A percentile compares a stretch with the other conserved stretches of the same genome.
phyloP scores from a whole-genome alignment of 1,140 invertebrate genomes.

The Mamestra configurata region DNA sequence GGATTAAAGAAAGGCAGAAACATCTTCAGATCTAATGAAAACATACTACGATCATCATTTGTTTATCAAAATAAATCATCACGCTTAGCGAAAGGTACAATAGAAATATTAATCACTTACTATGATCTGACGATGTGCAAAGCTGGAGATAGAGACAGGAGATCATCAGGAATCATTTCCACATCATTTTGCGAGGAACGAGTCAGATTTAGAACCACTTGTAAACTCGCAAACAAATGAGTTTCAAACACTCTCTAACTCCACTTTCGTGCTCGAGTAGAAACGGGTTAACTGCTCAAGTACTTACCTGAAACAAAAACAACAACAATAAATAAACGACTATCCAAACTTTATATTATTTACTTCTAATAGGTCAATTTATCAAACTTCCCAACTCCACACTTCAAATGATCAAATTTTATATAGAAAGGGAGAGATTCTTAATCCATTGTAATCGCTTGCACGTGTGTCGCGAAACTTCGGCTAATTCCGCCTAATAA shows the following conservation, averaged over 20 bases:
- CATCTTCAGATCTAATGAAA: too few species aligned
- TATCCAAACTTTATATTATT: conserved; percentile 18
- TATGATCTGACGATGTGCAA: too few species aligned
- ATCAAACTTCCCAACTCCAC: conserved; percentile 54
- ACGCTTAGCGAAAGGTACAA: too few species aligned
- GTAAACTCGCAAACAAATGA: conserved; percentile 31
- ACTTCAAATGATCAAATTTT: conserved; percentile 65
- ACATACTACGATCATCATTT: too few species aligned
- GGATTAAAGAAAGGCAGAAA: too few species aligned
- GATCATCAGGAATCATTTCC: too few species aligned
- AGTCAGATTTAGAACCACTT: conserved; percentile 20
- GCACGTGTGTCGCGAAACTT: conserved; percentile 69
- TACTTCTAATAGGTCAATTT: conserved; percentile 48
- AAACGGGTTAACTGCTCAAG: conserved; percentile 34
- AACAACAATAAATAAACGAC: conserved; percentile 42
- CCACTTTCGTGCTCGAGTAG: conserved; percentile 15
- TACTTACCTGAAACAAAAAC: conserved; percentile 64
- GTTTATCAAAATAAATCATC: too few species aligned
- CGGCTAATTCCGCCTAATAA: conserved; percentile 60
- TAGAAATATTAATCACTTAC: too few species aligned
- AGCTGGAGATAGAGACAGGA: too few species aligned
- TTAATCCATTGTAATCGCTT: conserved; percentile 63
- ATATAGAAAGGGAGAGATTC: conserved; percentile 52
- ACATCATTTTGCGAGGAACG: neutral
- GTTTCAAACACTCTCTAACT: neutral